Conservation (phyloP, 2,797 vertebrate species). For the Sphenodon punctatus region DNA sequence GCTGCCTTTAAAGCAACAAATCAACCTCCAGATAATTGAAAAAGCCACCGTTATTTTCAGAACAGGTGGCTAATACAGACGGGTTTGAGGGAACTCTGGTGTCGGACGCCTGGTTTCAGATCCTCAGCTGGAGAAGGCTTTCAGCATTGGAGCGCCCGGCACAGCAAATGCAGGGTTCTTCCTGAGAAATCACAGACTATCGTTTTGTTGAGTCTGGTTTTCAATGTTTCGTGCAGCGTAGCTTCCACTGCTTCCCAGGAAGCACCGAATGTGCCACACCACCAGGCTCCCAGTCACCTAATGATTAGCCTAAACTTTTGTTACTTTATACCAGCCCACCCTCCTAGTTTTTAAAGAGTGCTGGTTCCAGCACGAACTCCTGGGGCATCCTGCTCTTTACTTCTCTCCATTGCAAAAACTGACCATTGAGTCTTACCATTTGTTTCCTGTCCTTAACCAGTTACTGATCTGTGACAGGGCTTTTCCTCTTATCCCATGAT, state of each 20-base stretch:
- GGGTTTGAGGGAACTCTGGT: neutral
- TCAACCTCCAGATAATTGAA: slow-evolving; percentile 44
- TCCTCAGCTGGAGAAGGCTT: neutral
- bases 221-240: neutral
- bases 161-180: neutral
- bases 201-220: neutral
- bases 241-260: no score
- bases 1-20: slow-evolving; percentile 52
- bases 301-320: neutral
- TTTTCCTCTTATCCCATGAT: no score
- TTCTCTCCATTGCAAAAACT: no score
- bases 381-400: no score
- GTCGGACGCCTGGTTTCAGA: neutral
- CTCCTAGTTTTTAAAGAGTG: no score
- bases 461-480: no score
- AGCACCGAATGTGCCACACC: no score
- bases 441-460: no score
- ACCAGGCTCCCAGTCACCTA: no score
- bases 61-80: slow-evolving; percentile 18
- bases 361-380: no score
- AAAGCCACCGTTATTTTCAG: slow-evolving; percentile 38
- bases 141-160: neutral
- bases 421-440: no score
- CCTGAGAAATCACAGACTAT: neutral
- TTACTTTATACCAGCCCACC: no score